Evolutionary conservation across 2,888 invertebrate genomes (phyloP).

Genomic region (Trachelus tabidus): DNA sequence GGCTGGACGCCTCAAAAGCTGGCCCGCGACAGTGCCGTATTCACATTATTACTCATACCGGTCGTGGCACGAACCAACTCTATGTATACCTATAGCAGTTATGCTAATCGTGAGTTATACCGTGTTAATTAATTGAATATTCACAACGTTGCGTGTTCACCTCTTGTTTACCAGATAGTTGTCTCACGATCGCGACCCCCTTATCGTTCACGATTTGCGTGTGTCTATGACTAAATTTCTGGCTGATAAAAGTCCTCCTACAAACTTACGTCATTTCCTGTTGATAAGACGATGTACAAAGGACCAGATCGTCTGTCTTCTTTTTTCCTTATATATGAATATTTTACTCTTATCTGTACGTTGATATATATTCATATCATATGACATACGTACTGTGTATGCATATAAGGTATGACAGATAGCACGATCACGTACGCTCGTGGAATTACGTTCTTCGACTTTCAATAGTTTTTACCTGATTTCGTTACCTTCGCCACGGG

Average conservation of each 20-base stretch:
- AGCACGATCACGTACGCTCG: not conserved
- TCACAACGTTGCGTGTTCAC: conserved; percentile 27
- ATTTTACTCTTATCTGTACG: not conserved
- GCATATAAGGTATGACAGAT: not conserved
- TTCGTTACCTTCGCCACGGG: not conserved
- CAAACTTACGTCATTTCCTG: not conserved
- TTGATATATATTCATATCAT: not conserved
- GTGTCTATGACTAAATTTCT: not conserved
- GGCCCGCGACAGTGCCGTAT: not conserved
- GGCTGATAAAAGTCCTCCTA: not conserved
- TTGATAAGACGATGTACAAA: not conserved
- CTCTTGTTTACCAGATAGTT: conserved; percentile 31
- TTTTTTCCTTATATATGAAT: too few relatives aligned
- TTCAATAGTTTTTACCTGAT: not conserved
- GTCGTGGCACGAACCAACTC: not conserved
- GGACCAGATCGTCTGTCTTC: too few relatives aligned
- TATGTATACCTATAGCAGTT: conserved; percentile 1
- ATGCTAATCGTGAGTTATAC: conserved; percentile 42
- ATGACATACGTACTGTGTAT: not conserved
- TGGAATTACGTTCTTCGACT: not conserved
- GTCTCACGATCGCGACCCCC: conserved; percentile 21
- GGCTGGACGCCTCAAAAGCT: not conserved
- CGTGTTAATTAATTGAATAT: conserved; percentile 48
- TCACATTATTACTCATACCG: not conserved
- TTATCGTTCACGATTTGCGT: not conserved